Conservation (phyloP, 2,888 invertebrate genomes). For the Melanostoma mellinum region DNA sequence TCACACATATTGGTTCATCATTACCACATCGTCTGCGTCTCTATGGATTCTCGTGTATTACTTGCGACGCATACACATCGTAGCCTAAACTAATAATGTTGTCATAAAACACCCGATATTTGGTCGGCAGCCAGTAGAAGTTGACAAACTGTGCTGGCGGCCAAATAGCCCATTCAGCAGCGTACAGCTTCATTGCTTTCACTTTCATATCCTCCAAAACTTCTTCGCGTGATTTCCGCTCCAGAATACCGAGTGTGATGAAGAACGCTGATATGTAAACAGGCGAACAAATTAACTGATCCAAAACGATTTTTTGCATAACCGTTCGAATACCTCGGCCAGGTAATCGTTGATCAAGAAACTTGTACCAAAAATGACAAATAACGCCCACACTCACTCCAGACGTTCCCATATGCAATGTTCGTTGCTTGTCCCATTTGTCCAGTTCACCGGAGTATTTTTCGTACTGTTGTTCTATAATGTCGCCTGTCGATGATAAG, state of each 20-base stretch:
- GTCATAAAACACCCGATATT: slow-evolving; percentile 93
- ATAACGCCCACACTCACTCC: slow-evolving; percentile 90
- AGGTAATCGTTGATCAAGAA: slow-evolving; percentile 88
- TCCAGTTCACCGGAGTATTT: slow-evolving; percentile 84
- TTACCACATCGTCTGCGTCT: neutral
- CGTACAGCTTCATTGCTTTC: slow-evolving; percentile 90
- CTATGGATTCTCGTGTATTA: slow-evolving; percentile 84
- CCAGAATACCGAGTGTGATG: slow-evolving; percentile 88
- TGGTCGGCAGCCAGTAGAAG: slow-evolving; percentile 92
- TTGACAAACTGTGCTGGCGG: slow-evolving; percentile 96
- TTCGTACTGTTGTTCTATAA: slow-evolving; percentile 91
- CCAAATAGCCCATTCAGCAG: slow-evolving; percentile 96
- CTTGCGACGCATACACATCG: slow-evolving; percentile 92
- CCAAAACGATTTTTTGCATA: slow-evolving; percentile 90
- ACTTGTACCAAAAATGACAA: slow-evolving; percentile 93
- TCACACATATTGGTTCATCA: too few relatives aligned
- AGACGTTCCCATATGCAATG: slow-evolving; percentile 89
- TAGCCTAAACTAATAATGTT: slow-evolving; percentile 92
- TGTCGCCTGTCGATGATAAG: slow-evolving; percentile 90
- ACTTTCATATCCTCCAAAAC: slow-evolving; percentile 87
- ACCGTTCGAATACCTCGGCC: slow-evolving; percentile 87
- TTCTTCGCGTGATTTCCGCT: slow-evolving; percentile 85
- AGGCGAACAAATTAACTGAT: slow-evolving; percentile 93
- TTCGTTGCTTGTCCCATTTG: slow-evolving; percentile 85
- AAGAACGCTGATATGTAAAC: slow-evolving; percentile 90